These are phyloP conservation scores for Ardeotis arabs DNA, from an alignment of 2,113 vertebrate genomes.

Conservation along the genomic window DNA sequence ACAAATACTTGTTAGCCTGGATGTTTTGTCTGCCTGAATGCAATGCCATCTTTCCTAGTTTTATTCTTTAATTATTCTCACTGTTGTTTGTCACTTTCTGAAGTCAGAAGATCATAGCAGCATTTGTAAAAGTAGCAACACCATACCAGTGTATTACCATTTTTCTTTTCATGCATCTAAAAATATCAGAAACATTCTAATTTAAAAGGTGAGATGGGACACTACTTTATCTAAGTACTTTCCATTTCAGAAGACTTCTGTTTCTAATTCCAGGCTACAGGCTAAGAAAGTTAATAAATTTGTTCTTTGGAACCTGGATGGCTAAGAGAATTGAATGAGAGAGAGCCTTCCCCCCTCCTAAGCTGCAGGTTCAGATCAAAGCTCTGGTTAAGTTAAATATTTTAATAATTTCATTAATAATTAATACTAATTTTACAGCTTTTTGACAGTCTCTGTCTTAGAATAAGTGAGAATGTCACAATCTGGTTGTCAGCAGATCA, in stretches of 20 bases:
- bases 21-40: background rate
- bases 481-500: background rate
- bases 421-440: background rate
- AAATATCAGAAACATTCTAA: background rate
- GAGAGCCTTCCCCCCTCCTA: background rate
- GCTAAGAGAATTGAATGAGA: background rate
- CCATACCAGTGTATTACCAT: background rate
- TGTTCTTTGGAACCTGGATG: background rate
- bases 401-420: background rate
- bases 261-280: background rate
- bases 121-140: background rate
- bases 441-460: background rate
- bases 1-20: background rate
- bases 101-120: background rate
- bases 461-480: background rate
- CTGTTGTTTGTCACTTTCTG: background rate
- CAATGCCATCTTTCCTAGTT: background rate
- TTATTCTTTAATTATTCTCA: background rate
- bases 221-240: background rate
- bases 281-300: background rate
- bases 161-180: background rate
- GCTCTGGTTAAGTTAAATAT: background rate
- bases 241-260: background rate
- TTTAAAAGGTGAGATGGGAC: background rate
- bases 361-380: background rate